Base-by-base conservation (phyloP, 1,140 invertebrate species). In the Brachionus angularis region DNA sequence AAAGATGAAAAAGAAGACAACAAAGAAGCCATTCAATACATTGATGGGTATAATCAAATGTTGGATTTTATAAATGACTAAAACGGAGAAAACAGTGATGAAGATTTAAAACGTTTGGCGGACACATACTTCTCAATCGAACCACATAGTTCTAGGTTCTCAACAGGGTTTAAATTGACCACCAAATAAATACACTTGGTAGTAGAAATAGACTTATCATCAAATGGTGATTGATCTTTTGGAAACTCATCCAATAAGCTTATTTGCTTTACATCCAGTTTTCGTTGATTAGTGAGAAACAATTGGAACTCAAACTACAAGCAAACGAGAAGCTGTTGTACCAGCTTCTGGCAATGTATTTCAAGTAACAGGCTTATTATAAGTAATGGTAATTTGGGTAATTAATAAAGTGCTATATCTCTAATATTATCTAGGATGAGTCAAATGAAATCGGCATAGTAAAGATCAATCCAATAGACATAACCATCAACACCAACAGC, bases 211-310 rank as follows among this genome's bases (percentile, higher is more conserved):
- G 62, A 42, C 12, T 34, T 67, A 18, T 47, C 61, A 25, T 46
- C 47, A 78, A 81, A 74, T 78, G 79, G 62, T 78, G 76, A 58
- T 75, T 76, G 23, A 77, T 74, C 76, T 29, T 53, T 84, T 44
- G n/a, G 83, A 83, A 8, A 82, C 83, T 50, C 80, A 83, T 27
- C 83, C 83, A 29, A 78, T 79, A 67, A 78, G 77, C 74, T 82
- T 84, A 5, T 74, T 78, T 14, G 74, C 77, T 4, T 75, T 76
- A 8, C 83, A 84, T 77, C 83, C 83, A 3, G 72, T 84, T n/a
- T 74, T 84, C 23, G 77, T 82, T 0, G 73, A 81, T 12, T 79
- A 81, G 64, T 73, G 75, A 2, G 81, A 83, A 18, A 34, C 74
- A 12, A 77, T 77, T 21, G n/a, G n/a, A n/a, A 47, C 25, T 12